Evolutionary conservation across 2,797 vertebrate genomes (phyloP), one percentile per base, ranked within the genome.

Genomic region (Botia kubotai): DNA sequence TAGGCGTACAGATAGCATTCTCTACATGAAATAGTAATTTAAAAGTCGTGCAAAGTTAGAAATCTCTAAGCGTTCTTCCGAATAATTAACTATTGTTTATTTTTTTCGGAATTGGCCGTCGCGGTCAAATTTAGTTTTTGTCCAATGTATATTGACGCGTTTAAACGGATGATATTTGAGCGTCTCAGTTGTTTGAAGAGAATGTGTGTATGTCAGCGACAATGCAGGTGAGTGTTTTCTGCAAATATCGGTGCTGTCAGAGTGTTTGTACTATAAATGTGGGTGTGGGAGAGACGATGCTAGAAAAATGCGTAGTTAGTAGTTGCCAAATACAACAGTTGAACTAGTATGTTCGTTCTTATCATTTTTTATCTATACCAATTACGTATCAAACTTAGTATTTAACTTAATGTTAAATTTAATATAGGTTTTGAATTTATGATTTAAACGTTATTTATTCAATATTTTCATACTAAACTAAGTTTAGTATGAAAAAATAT

Each of bases 141-240:
- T 84, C 91, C 92, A 87, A 95, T 95, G 94, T 95, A 95, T 92
- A 95, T 95, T 93, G 94, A 95, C 93, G 92, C 92, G 89, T 95
- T 95, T 87, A 95, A 95, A 90, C 93, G 94, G 89, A 92, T 94
- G 88, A 90, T 95, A 79, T 92, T 92, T 90, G 93, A 94, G 88
- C 91, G 94, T 90, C 92, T 95, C 67, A 95, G 84, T 89, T 94
- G 94, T 92, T 91, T 95, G 91, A 95, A 94, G 86, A 94, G 93
- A 88, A 94, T 94, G 92, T 95, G 94, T 92, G 93, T 95, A 83
- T 95, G 94, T 91, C 94, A 94, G 90, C 92, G 93, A 21, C 94
- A 94, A 66, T 90, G 91, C 92, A 93, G 94, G 94, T 95, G 89
- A 92, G 94, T 94, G 88, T 83, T 90, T 90, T 87, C 85, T 85